Base-by-base conservation (phyloP, 2,888 invertebrate genomes). In the Stenodera caucasica region DNA sequence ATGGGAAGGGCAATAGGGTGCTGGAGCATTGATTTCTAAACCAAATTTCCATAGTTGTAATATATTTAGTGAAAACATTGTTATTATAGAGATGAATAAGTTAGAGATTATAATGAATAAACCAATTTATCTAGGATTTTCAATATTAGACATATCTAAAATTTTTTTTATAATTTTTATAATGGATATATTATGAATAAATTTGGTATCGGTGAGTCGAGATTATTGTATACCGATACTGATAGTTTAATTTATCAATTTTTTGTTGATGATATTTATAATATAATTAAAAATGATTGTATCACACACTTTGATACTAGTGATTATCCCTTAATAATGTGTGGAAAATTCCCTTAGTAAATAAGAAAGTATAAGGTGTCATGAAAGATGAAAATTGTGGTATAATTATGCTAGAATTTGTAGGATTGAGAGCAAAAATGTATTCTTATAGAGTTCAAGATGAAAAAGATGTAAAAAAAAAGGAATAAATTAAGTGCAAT, bases 101-200 rank as follows among this genome's bases (percentile, higher is more conserved):
- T 14, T 15, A 15, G 15, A 49, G 14, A 3, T 49, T 2, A 0
- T 14, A 14, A 23, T 75, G 60, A 69, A 75, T 66, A 75, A 75
- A 67, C 77, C 76, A 2, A 73, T 80, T 29, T 78, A 77, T 55
- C 64, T 72, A 7, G 78, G 77, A 6, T 66, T 75, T 53, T 51
- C 60, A 15, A 70, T 78, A 49, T 65, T 79, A 21, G 78, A 80
- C 53, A 37, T 80, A 21, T 75, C 71, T 0, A 80, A 80, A 67
- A 61, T 18, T 3, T 49, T n/a, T 21, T 2, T 50, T 50, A 50
- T 23, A 29, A 50, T 1, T 50, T 50, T 23, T 9, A 50, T 50
- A 23, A 50, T 50, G 2, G 6, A 12, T 49, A 49, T 49, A n/a
- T 50, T 1, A 7, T 50, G 6, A 11, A 23, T 8, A 50, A 50